Evolutionary conservation across 2,797 vertebrate species (phyloP).

Genomic region (Anomalospiza imberbis): DNA sequence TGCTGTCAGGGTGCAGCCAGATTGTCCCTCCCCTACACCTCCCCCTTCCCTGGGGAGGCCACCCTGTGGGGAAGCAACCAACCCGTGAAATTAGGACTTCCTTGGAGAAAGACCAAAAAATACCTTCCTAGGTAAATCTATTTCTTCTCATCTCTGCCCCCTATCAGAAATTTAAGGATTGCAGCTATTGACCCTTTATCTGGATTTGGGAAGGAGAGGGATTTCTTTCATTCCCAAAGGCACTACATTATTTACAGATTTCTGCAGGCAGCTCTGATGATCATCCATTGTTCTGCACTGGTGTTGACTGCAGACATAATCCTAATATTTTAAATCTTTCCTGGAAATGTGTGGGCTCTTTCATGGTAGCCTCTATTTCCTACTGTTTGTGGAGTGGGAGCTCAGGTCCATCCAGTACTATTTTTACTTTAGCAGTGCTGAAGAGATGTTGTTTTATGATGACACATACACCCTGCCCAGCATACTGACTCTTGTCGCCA

Average conservation of each 20-base stretch:
- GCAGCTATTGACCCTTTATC: background rate
- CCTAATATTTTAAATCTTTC: background rate
- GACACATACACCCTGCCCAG: background rate
- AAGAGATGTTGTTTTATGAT: background rate
- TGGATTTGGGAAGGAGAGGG: background rate
- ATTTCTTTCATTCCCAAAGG: background rate
- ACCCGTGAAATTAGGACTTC: background rate
- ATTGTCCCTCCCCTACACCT: too few species aligned
- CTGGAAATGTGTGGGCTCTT: background rate
- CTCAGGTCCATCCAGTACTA: background rate
- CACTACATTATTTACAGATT: background rate
- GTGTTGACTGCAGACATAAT: background rate
- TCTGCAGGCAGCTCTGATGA: background rate
- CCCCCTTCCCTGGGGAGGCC: rapidly evolving
- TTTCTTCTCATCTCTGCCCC: background rate
- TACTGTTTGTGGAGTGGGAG: background rate
- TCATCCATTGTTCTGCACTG: background rate
- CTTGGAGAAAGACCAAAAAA: background rate
- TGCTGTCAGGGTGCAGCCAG: background rate
- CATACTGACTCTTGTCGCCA: background rate
- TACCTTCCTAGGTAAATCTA: background rate
- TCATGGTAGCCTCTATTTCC: background rate
- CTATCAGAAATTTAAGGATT: background rate
- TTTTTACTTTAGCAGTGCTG: background rate
- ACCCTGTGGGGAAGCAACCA: rapidly evolving